Evolutionary conservation across 2,797 vertebrate genomes (phyloP), one percentile per base, ranked within the genome.

Genomic region (Gallinago stenura): DNA sequence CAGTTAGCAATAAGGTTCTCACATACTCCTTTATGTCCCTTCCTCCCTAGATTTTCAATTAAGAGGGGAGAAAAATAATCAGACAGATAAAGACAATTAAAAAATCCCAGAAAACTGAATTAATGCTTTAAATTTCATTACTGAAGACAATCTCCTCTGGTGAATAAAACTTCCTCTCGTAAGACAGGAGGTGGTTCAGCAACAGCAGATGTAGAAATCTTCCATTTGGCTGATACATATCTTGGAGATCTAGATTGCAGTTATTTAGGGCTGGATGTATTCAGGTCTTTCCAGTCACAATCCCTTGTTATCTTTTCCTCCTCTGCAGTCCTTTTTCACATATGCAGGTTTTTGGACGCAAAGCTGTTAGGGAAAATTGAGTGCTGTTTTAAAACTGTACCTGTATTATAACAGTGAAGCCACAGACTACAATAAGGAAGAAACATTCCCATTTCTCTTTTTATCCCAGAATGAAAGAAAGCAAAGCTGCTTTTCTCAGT

Each of bases 341-440:
- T 91, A 99, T 98, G 98, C 99, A 99, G 94, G 99, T 99, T 98
- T 99, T 99, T 30, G 99, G 99, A 64, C 99, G 98, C 57, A 99
- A 97, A 89, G 99, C 99, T 99, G 98, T 89, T 61, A 50, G 68
- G 64, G 84, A 64, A 83, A 79, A 28, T 5, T 68, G 46, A 89
- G 31, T 7, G 24, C 46, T 71, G 70, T 20, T 95, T 89, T 75
- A 93, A 87, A 19, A 68, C 12, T 61, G 26, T 10, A 30, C 33
- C 39, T 54, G n/a, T 22, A 80, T 56, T 24, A 48, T 19, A 48
- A 53, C 66, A 91, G 39, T 8, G 65, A 87, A 92, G 45, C 12
- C 69, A 24, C 8, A 60, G 18, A 61, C 14, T 45, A n/a, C 76
- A 86, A 48, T 2, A 2, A 58, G 30, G 31, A 81, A 41, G 39